Evolutionary conservation across 1,140 invertebrate species (phyloP).

Genomic region (Pogonognathellus flavescens): DNA sequence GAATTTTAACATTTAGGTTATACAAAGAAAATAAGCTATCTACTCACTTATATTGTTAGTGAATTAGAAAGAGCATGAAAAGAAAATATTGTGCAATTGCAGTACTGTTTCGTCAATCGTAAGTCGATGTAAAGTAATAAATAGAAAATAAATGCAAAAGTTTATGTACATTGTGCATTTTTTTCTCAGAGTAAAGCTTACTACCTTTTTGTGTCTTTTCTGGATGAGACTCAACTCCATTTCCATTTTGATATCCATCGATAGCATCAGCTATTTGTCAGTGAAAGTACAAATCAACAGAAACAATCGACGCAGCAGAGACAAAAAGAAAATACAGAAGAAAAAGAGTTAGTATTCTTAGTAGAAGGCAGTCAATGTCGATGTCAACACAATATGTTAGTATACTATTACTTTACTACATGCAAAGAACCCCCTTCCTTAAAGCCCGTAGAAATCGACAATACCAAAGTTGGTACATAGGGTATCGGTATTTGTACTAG

Average conservation of each 20-base stretch:
- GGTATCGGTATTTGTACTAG: too few species aligned
- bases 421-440: too few species aligned
- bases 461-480: too few species aligned
- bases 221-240: constrained; percentile 7
- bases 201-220: constrained; percentile 11
- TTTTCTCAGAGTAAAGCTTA: neutral
- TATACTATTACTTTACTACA: too few species aligned
- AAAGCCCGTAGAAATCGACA: too few species aligned
- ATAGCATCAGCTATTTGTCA: neutral
- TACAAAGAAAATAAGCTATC: too few species aligned
- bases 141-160: too few species aligned
- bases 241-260: neutral
- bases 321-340: neutral
- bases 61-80: neutral
- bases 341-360: neutral
- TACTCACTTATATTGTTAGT: too few species aligned
- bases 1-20: too few species aligned
- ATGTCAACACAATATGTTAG: too few species aligned
- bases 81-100: neutral
- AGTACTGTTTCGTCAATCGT: neutral
- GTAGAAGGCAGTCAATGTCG: neutral
- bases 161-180: too few species aligned
- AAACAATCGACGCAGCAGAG: neutral
- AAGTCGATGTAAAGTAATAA: too few species aligned
- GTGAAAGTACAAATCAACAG: neutral